Conservation (phyloP, 2,797 vertebrate genomes). For the Trachurus trachurus region DNA sequence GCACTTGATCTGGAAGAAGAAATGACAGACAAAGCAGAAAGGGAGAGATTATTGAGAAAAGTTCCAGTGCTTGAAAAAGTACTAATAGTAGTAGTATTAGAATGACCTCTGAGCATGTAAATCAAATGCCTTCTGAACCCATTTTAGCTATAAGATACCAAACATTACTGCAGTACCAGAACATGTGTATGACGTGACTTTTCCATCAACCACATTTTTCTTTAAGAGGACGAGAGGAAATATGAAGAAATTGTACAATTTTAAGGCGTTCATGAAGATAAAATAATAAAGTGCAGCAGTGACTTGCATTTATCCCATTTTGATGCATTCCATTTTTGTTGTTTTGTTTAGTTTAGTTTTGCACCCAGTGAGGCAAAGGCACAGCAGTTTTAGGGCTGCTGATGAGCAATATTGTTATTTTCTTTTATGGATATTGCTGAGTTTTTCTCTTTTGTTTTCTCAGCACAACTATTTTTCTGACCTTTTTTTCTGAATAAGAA, state of each 20-base stretch:
- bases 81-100: conserved; percentile 2
- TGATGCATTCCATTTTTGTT: neutral
- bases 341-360: neutral
- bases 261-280: neutral
- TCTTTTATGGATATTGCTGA: neutral
- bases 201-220: neutral
- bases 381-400: neutral
- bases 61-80: conserved; percentile 5
- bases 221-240: neutral
- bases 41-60: conserved; percentile 40
- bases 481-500: neutral
- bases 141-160: neutral
- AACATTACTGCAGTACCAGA: neutral
- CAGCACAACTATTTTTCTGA: neutral
- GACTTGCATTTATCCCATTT: neutral
- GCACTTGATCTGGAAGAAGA: conserved; percentile 86
- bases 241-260: neutral
- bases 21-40: conserved; percentile 53
- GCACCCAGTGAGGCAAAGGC: neutral
- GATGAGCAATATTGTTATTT: neutral
- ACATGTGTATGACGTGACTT: neutral
- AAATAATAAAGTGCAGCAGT: neutral
- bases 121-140: neutral
- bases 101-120: neutral
- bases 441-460: neutral